A percentile compares a stretch with the other conserved stretches of the same genome.
Evolutionary conservation across 2,113 vertebrate genomes (phyloP).

Genomic region (Brachypodius melanocephalos): DNA sequence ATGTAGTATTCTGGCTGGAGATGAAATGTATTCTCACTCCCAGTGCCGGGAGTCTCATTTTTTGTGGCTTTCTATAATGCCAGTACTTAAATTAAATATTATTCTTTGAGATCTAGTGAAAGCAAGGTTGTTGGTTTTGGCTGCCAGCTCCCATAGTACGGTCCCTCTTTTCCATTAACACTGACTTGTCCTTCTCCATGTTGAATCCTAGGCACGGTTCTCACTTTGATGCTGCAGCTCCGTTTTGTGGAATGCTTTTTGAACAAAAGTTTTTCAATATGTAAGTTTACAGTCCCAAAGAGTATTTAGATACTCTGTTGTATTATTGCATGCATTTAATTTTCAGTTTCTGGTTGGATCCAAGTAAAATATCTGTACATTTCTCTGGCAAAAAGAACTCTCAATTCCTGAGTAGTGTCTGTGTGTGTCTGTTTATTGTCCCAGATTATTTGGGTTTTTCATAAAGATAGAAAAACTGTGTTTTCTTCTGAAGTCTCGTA

Average conservation of each 20-base stretch:
- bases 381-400: not conserved
- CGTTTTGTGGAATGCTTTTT: not conserved
- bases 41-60: not conserved
- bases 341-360: not conserved
- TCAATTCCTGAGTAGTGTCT: not conserved
- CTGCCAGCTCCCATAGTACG: not conserved
- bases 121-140: constrained; percentile 37
- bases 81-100: constrained; percentile 20
- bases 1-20: not conserved
- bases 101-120: constrained; percentile 32
- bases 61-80: constrained; percentile 13
- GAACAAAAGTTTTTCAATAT: not conserved
- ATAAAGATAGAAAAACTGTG: constrained; percentile 12
- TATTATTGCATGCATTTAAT: not conserved
- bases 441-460: constrained; percentile 7
- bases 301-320: not conserved
- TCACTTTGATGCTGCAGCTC: not conserved
- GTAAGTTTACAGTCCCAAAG: not conserved
- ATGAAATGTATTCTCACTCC: constrained; percentile 14
- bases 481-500: not conserved
- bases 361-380: not conserved
- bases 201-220: not conserved
- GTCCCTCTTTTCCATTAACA: not conserved
- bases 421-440: not conserved
- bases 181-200: not conserved